phyloP scores from a whole-genome alignment of 2,888 invertebrate species.

The Melanostoma scalare region DNA sequence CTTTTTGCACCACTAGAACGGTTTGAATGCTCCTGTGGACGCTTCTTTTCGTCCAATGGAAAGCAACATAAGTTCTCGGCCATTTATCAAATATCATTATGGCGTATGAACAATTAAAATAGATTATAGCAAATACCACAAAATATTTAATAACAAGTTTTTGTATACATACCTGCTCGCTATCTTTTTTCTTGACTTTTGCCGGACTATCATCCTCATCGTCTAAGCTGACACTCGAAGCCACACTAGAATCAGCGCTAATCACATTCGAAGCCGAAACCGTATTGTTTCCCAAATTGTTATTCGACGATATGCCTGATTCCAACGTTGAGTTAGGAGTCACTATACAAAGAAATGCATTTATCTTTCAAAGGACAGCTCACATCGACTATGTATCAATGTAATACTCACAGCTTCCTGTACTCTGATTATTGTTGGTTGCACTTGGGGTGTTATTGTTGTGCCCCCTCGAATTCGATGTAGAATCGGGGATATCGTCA shows the following conservation, averaged over 20 bases:
- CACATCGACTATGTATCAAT: no score
- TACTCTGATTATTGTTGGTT: slow-evolving; percentile 87
- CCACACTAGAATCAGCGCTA: slow-evolving; percentile 83
- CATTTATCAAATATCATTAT: no score
- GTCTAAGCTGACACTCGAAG: slow-evolving; percentile 82
- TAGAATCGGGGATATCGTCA: slow-evolving; percentile 88
- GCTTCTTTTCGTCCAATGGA: no score
- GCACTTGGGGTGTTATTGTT: slow-evolving; percentile 92
- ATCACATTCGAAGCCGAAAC: slow-evolving; percentile 82
- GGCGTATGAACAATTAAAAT: no score
- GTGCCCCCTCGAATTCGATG: slow-evolving; percentile 86
- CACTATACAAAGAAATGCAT: slow-evolving; percentile 74
- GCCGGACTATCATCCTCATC: slow-evolving; percentile 81
- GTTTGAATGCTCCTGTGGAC: no score
- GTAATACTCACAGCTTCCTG: slow-evolving; percentile 80
- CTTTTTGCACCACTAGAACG: no score
- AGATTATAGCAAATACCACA: no score
- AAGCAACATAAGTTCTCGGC: no score
- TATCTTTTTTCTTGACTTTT: slow-evolving; percentile 82
- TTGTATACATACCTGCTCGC: slow-evolving; percentile 76
- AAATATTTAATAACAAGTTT: no score
- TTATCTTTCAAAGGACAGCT: not conserved
- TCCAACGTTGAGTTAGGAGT: slow-evolving; percentile 82
- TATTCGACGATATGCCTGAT: slow-evolving; percentile 83
- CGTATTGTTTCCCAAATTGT: slow-evolving; percentile 90